Evolutionary conservation across 2,113 vertebrate species (phyloP).

Genomic region (Solea senegalensis): DNA sequence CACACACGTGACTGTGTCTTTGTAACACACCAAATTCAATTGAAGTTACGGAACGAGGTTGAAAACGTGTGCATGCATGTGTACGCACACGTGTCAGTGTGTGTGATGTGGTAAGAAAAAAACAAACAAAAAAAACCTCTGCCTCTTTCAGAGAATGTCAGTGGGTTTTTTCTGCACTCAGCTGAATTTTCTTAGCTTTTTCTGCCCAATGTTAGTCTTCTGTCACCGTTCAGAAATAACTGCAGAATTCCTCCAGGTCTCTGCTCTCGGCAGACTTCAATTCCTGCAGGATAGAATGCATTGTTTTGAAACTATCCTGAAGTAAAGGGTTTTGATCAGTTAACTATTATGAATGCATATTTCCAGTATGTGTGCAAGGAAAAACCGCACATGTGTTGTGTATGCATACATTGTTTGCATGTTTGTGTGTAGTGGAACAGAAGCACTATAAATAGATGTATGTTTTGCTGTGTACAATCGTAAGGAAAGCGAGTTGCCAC

Average conservation of each 20-base stretch:
- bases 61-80: background rate
- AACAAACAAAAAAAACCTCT: background rate
- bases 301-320: conserved; percentile 34
- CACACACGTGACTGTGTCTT: background rate
- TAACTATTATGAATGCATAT: background rate
- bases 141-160: conserved; percentile 49
- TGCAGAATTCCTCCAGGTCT: conserved; percentile 25
- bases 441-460: conserved; percentile 43
- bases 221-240: conserved; percentile 36
- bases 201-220: conserved; percentile 51
- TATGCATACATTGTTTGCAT: background rate
- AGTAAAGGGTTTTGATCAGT: background rate
- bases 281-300: conserved; percentile 32
- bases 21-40: conserved; percentile 11
- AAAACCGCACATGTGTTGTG: background rate
- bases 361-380: background rate
- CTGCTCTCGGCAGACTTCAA: background rate
- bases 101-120: conserved; percentile 18
- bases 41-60: background rate
- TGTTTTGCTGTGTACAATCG: conserved; percentile 31
- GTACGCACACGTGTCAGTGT: background rate
- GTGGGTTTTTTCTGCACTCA: conserved; percentile 31
- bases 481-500: conserved; percentile 35
- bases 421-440: conserved; percentile 17
- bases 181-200: conserved; percentile 38